Evolutionary conservation across 2,797 vertebrate genomes (phyloP), one percentile per base, ranked within the genome.

Genomic region (Tinamus major): DNA sequence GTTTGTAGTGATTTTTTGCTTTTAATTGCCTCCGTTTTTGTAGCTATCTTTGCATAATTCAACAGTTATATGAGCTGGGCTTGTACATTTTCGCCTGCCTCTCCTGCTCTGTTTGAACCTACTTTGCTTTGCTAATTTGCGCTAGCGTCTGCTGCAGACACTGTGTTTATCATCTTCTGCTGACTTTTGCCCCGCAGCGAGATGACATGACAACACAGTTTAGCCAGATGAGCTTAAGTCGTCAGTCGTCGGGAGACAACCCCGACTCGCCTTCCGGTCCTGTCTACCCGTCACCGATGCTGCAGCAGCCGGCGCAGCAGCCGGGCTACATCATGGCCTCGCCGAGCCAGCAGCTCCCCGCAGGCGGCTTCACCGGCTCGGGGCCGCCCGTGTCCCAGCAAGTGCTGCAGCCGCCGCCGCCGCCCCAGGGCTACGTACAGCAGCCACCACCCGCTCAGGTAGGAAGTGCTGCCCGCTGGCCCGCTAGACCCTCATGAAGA

Each of bases 181-280:
- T 87, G 80, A 64, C 70, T 94, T 94, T 65, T 85, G 83, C 55
- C 95, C 94, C 4, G 26, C 98, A 99, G 99, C 97, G 98, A 71
- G 99, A 99, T 26, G 99, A 99, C 21, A 96, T 99, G 94, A 98
- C 98, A 10, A 97, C 98, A 0, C 98, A 98, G 97, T 99, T 99
- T 53, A 94, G 95, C 96, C 98, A 99, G 86, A 98, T 99, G 97
- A 98, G 98, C 31, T 91, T 99, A 94, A 99, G 98, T 94, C 98
- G 98, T 46, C 99, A 98, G 12, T 98, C 98, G 11, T 97, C 98
- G 1, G 98, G 98, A 84, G 99, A 99, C 76, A 97, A 98, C 49
- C 97, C 98, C 0, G 98, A 98, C 78, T 97, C 98, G 0, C 96
- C 98, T 13, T 92, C 98, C 0, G 97, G 98, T 33, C 95, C 98